Conservation (phyloP, 2,888 invertebrate genomes). For the Nematopogon swammerdamellus region DNA sequence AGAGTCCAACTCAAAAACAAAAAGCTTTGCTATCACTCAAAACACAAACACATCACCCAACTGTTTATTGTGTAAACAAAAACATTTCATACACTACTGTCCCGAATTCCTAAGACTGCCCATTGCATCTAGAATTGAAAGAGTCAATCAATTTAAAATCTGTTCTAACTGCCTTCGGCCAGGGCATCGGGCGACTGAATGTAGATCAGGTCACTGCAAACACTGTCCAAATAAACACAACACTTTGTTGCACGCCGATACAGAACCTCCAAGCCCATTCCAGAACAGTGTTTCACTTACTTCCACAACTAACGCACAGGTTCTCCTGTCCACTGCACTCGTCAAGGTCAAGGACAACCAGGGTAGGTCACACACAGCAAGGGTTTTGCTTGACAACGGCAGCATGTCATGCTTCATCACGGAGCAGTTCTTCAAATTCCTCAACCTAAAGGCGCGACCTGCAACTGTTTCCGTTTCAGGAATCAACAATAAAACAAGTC, state of each 20-base stretch:
- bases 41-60: background rate
- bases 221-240: background rate
- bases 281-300: background rate
- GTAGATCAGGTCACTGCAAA: background rate
- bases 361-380: slow-evolving; percentile 3
- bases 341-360: slow-evolving; percentile 4
- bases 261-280: background rate
- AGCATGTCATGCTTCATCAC: slow-evolving; percentile 8
- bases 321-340: slow-evolving; percentile 11
- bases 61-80: slow-evolving; percentile 4
- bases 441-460: background rate
- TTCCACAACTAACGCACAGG: background rate
- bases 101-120: slow-evolving; percentile 4
- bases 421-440: background rate
- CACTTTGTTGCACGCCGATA: slow-evolving; percentile 1
- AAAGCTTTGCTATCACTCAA: background rate
- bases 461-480: background rate
- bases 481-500: background rate
- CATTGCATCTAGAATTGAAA: slow-evolving; percentile 2
- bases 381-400: slow-evolving; percentile 5
- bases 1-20: background rate
- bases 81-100: slow-evolving; percentile 6
- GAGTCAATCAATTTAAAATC: slow-evolving; percentile 3
- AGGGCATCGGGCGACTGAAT: slow-evolving; percentile 4
- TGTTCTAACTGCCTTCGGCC: slow-evolving; percentile 7